Conservation (phyloP, 2,113 vertebrate species). For the Tetraodon nigroviridis region DNA sequence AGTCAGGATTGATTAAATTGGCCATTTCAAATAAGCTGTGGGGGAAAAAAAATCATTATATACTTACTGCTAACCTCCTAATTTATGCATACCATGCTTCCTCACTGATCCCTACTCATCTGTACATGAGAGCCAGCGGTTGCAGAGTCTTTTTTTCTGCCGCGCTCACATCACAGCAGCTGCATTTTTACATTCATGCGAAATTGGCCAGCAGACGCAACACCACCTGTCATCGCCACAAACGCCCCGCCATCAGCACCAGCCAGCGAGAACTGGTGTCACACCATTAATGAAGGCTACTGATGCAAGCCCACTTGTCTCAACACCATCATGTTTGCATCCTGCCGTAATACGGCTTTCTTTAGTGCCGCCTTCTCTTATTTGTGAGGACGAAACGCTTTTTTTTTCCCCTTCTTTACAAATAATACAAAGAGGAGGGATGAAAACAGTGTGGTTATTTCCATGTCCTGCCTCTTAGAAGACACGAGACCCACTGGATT, state of each 20-base stretch:
- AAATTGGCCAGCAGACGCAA: constrained; percentile 46
- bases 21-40: not conserved
- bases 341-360: constrained; percentile 52
- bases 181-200: constrained; percentile 35
- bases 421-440: constrained; percentile 67
- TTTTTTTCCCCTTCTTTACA: constrained; percentile 67
- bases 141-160: constrained; percentile 24
- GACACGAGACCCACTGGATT: constrained; percentile 67
- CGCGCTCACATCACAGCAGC: constrained; percentile 33
- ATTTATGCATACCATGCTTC: constrained; percentile 46
- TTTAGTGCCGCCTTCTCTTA: constrained; percentile 56
- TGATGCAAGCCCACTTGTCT: constrained; percentile 61
- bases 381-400: constrained; percentile 55
- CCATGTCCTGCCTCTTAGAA: constrained; percentile 61
- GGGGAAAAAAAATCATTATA: constrained; percentile 8
- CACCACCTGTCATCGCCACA: constrained; percentile 59
- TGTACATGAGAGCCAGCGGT: constrained; percentile 17
- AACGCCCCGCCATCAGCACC: constrained; percentile 53
- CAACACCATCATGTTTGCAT: constrained; percentile 51
- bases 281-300: constrained; percentile 54
- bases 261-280: constrained; percentile 58
- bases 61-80: constrained; percentile 26
- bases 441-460: constrained; percentile 65
- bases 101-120: constrained; percentile 24
- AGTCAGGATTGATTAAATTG: too few relatives aligned